Percentiles rank a stretch among this genome's conserved stretches.
phyloP scores from a whole-genome alignment of 1,140 invertebrate species.

The Planococcus citri region DNA sequence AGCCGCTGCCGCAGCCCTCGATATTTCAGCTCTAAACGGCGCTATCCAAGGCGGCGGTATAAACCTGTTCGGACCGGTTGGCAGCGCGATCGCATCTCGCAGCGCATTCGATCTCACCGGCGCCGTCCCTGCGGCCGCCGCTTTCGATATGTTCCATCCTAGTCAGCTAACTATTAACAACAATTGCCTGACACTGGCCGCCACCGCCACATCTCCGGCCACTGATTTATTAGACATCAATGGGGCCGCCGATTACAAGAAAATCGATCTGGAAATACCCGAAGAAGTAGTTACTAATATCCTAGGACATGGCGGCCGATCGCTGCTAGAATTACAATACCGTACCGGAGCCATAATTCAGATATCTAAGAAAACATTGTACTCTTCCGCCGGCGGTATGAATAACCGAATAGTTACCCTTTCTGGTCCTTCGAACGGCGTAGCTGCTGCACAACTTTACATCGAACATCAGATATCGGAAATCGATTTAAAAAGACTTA shows the following conservation, averaged over 20 bases:
- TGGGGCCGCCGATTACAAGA: slow-evolving; percentile 22
- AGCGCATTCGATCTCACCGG: slow-evolving; percentile 37
- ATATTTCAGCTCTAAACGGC: slow-evolving; percentile 44
- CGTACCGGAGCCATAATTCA: slow-evolving; percentile 92
- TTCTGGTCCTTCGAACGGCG: slow-evolving; percentile 72
- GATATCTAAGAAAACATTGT: slow-evolving; percentile 96
- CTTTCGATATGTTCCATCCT: slow-evolving; percentile 50
- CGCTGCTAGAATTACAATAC: slow-evolving; percentile 92
- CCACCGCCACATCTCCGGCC: neutral
- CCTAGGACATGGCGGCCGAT: slow-evolving; percentile 78
- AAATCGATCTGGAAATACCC: slow-evolving; percentile 79
- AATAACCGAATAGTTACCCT: slow-evolving; percentile 95
- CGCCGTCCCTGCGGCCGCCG: slow-evolving; percentile 52
- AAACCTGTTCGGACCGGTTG: slow-evolving; percentile 65
- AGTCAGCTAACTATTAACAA: slow-evolving; percentile 50
- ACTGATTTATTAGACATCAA: neutral
- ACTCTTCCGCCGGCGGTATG: slow-evolving; percentile 74
- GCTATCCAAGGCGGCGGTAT: slow-evolving; percentile 44
- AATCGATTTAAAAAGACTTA: slow-evolving; percentile 74
- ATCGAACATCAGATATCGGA: slow-evolving; percentile 92
- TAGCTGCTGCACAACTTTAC: slow-evolving; percentile 79
- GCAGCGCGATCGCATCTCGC: slow-evolving; percentile 39
- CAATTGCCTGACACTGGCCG: slow-evolving; percentile 46
- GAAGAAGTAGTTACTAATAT: slow-evolving; percentile 88
- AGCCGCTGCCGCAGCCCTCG: slow-evolving; percentile 41